phyloP scores from a whole-genome alignment of 2,113 vertebrate species.

The Speoplatyrhinus poulsoni region DNA sequence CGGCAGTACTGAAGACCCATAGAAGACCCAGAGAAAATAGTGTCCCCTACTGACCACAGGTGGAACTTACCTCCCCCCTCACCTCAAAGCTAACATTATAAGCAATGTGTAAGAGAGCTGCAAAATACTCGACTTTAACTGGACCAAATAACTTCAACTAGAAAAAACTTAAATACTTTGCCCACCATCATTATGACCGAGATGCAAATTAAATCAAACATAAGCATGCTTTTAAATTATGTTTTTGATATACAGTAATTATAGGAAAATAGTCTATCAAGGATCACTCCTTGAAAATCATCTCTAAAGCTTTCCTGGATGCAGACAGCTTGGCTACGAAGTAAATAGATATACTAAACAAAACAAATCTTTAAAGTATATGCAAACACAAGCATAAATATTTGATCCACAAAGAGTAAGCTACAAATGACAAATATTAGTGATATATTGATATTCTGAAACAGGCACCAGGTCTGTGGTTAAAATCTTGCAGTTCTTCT shows the following conservation, averaged over 20 bases:
- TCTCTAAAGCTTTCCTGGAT: conserved; percentile 78
- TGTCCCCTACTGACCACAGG: conserved; percentile 49
- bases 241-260: conserved; percentile 79
- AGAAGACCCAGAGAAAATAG: conserved; percentile 45
- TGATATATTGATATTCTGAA: conserved; percentile 79
- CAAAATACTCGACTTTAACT: conserved; percentile 34
- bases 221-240: conserved; percentile 80
- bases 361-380: conserved; percentile 81
- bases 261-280: conserved; percentile 80
- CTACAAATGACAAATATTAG: conserved; percentile 82
- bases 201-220: conserved; percentile 76
- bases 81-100: conserved; percentile 35
- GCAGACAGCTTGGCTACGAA: conserved; percentile 78
- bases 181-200: conserved; percentile 61
- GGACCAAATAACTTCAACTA: conserved; percentile 59
- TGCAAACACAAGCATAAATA: conserved; percentile 84
- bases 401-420: conserved; percentile 82
- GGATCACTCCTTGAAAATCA: conserved; percentile 77
- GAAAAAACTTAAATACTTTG: conserved; percentile 71
- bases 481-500: conserved; percentile 83
- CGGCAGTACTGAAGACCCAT: conserved; percentile 49
- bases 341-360: conserved; percentile 78
- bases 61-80: conserved; percentile 23
- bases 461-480: conserved; percentile 78
- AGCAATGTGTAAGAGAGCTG: conserved; percentile 25